Evolutionary conservation across 2,113 vertebrate genomes (phyloP).

Genomic region (Euleptes europaea): DNA sequence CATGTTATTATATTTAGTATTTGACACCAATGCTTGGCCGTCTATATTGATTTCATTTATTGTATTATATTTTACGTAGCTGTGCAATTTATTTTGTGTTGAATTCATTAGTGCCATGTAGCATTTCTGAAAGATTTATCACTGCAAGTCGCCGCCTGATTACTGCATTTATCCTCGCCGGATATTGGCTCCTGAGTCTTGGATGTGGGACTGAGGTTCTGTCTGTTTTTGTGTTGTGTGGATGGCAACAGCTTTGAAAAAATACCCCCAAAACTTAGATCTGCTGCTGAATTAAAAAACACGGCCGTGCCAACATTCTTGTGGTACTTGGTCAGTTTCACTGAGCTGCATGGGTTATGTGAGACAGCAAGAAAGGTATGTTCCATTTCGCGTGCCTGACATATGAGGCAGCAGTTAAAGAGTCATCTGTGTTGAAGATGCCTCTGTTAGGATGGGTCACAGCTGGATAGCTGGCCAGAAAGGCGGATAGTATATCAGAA

Average conservation of each 20-base stretch:
- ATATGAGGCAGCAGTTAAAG: neutral
- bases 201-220: neutral
- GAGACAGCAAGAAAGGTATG: conserved; percentile 4
- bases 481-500: neutral
- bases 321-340: neutral
- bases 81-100: too few relatives aligned
- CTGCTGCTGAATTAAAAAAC: neutral
- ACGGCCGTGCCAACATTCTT: neutral
- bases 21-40: too few relatives aligned
- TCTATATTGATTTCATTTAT: too few relatives aligned
- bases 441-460: neutral
- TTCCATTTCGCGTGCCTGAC: neutral
- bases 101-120: neutral
- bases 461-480: neutral
- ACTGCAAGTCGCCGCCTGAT: neutral
- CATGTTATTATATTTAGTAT: too few relatives aligned
- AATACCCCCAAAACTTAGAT: neutral
- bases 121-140: neutral
- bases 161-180: neutral
- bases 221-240: neutral
- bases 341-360: neutral
- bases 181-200: neutral
- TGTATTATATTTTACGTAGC: too few relatives aligned
- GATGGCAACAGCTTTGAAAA: neutral
- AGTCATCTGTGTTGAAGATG: neutral